A percentile compares a stretch with the other conserved stretches of the same genome.
Conservation (phyloP, 30 jellyfish, hydroid and myxozoan genomes). For the Phacellophora camtschatica region DNA sequence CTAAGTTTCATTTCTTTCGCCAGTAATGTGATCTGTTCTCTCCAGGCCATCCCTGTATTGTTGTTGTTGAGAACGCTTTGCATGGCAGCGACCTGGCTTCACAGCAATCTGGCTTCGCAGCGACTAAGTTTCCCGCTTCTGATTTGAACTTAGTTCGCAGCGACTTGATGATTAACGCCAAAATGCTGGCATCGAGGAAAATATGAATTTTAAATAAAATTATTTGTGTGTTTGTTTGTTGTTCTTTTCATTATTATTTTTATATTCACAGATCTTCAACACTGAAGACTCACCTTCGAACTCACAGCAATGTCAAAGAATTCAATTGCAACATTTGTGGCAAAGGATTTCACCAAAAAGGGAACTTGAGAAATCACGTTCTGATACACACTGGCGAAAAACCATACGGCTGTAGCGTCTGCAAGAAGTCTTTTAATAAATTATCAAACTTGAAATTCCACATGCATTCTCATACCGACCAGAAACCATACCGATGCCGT, state of each 20-base stretch:
- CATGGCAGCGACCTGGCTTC: too few species aligned
- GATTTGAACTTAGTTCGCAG: too few species aligned
- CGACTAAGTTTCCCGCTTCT: too few species aligned
- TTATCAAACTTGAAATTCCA: conserved; percentile 88
- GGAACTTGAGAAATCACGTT: conserved; percentile 87
- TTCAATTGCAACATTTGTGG: conserved; percentile 85
- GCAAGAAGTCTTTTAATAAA: conserved; percentile 84
- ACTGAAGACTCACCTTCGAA: conserved; percentile 88
- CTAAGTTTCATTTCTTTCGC: too few species aligned
- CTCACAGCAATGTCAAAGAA: conserved; percentile 84
- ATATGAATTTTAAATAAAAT: too few species aligned
- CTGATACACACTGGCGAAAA: conserved; percentile 96
- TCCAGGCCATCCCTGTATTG: too few species aligned
- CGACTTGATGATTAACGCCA: too few species aligned
- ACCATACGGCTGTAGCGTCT: conserved; percentile 82
- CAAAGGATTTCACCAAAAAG: conserved; percentile 95
- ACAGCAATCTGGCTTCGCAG: too few species aligned
- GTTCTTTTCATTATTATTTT: not conserved
- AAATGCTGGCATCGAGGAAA: too few species aligned
- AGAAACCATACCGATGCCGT: conserved; percentile 97
- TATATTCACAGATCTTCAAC: conserved; percentile 76
- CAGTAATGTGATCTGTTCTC: too few species aligned
- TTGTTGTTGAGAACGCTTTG: too few species aligned
- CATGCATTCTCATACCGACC: conserved; percentile 93
- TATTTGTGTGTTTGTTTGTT: too few species aligned